These are phyloP conservation scores for Ditylenchus dipsaci DNA, from an alignment of 1,140 invertebrate species.

Conservation along the genomic window DNA sequence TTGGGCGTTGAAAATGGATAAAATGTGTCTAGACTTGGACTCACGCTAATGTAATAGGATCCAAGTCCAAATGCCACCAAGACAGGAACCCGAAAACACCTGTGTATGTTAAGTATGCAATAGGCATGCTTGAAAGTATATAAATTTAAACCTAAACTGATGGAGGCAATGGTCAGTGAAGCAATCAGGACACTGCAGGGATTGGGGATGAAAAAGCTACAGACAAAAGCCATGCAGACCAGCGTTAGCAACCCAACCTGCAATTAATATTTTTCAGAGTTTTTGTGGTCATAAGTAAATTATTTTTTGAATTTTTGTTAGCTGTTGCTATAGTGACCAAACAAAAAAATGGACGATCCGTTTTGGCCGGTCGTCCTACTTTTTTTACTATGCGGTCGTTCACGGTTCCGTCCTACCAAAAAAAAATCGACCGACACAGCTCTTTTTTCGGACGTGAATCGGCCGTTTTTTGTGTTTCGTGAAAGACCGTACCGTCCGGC, in stretches of 20 bases:
- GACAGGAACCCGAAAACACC: slow-evolving; percentile 60
- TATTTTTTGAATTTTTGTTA: neutral
- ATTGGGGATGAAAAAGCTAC: slow-evolving; percentile 60
- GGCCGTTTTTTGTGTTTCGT: no score
- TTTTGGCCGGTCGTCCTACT: no score
- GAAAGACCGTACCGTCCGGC: no score
- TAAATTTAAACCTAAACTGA: slow-evolving; percentile 32
- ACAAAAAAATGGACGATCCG: no score
- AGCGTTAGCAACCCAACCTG: slow-evolving; percentile 59
- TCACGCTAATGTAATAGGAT: slow-evolving; percentile 57
- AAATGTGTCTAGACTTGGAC: no score
- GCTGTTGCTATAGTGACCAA: neutral
- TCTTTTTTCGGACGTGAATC: no score
- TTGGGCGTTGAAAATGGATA: no score
- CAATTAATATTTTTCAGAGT: slow-evolving; percentile 21
- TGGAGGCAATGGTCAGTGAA: slow-evolving; percentile 58
- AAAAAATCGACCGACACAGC: no score
- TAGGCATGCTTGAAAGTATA: neutral
- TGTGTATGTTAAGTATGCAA: neutral
- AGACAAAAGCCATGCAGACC: slow-evolving; percentile 59
- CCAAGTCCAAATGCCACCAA: slow-evolving; percentile 59
- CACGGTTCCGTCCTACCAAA: no score
- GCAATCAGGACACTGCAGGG: slow-evolving; percentile 58
- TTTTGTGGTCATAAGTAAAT: slow-evolving; percentile 19
- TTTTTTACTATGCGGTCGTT: no score